phyloP scores from a whole-genome alignment of 2,113 vertebrate species.

The Suncus etruscus region DNA sequence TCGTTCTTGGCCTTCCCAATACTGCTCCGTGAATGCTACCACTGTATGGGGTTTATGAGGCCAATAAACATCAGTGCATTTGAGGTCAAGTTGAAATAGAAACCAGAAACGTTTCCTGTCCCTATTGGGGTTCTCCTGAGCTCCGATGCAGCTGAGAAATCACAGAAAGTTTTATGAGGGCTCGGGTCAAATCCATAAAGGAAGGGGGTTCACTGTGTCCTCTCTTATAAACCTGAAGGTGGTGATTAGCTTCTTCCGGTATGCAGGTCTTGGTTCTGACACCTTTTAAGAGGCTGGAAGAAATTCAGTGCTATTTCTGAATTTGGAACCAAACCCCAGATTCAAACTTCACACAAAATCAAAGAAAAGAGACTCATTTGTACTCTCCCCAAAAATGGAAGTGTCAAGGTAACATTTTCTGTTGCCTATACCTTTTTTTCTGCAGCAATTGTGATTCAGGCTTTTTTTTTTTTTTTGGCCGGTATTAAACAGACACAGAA shows the following conservation, averaged over 20 bases:
- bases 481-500: background rate
- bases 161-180: conserved; percentile 65
- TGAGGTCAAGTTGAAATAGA: conserved; percentile 49
- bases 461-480: no score
- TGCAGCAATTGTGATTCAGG: background rate
- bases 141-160: conserved; percentile 45
- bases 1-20: background rate
- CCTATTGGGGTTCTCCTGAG: conserved; percentile 1
- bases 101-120: conserved; percentile 27
- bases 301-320: background rate
- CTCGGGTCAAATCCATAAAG: conserved; percentile 54
- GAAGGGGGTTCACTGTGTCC: background rate
- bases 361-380: background rate
- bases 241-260: background rate
- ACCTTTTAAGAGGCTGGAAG: background rate
- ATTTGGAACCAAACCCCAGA: background rate
- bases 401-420: background rate
- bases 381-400: background rate
- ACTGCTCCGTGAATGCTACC: background rate
- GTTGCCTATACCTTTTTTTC: background rate
- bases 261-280: background rate
- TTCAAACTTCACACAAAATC: background rate
- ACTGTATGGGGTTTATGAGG: conserved; percentile 42
- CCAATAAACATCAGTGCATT: conserved; percentile 48
- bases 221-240: background rate